Base-by-base conservation (phyloP, 2,113 vertebrate genomes). In the Pogona vitticeps region DNA sequence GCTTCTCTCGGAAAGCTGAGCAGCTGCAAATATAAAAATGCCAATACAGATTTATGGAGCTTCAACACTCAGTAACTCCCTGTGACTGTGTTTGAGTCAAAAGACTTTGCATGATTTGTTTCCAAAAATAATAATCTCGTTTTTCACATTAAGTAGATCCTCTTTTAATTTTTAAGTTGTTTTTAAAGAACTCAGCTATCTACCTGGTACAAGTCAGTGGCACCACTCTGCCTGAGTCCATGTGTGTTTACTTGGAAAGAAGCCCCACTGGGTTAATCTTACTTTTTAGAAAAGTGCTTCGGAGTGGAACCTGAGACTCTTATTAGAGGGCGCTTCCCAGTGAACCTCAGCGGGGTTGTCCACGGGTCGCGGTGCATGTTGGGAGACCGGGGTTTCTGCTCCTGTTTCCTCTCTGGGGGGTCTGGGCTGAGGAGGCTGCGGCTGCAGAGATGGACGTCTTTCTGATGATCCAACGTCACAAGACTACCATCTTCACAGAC, bases 401-500 rank as follows among this genome's bases (percentile, higher is more conserved):
- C 78, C 58, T 87, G 81, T 81, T 82, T 85, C 88, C 88, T 81
- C 72, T 87, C 85, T 82, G 79, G 84, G 79, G 88, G 79, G 72
- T 82, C 78, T 85, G 71, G 72, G 79, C 63, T 75, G 79, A 85
- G n/a, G n/a, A 4, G 75, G 82, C 68, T 63, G 78, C 78, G n/a
- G 46, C 77, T 68, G 78, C 77, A 70, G 83, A 85, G 70, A 82
- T 85, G 83, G 83, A 68, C 3, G 73, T 20, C 23, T 9, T 6
- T 93, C 95, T 98, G 86, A 98, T 98, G 97, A 98, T 98, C 93
- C 96, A 97, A 88, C 97, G 96, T 95, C 97, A 97, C 91, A 98
- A 98, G 95, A 98, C 98, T 61, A 98, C 98, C 90, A 98, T 98
- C 92, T 98, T 98, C 94, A 98, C 98, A 52, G 97, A 98, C 76